Percentiles rank a stretch among this genome's conserved stretches.
phyloP scores from a whole-genome alignment of 2,888 invertebrate species.

The Stenurella melanura region DNA sequence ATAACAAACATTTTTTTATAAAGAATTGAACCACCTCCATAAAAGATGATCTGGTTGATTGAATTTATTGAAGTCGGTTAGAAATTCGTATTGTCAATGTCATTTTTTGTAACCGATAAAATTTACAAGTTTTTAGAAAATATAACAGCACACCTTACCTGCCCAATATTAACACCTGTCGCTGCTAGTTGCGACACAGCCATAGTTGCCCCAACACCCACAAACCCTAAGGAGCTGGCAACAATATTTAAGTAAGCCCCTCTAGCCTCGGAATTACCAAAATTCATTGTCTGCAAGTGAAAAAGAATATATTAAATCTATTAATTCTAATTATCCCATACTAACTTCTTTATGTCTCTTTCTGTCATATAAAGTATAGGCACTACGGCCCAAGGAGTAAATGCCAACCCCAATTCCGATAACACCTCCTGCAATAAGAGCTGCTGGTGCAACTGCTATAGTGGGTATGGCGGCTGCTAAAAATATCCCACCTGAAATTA shows the following conservation, averaged over 20 bases:
- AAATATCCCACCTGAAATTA: constrained; percentile 74
- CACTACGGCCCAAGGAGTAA: constrained; percentile 24
- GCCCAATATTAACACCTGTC: constrained; percentile 63
- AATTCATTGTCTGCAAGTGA: constrained; percentile 57
- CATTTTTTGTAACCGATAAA: no score
- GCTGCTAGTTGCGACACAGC: constrained; percentile 73
- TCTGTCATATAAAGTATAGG: constrained; percentile 34
- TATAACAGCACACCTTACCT: constrained; percentile 45
- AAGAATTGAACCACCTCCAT: no score
- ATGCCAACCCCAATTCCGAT: constrained; percentile 21
- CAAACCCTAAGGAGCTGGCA: constrained; percentile 75
- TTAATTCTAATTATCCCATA: background rate
- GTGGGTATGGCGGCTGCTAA: constrained; percentile 75
- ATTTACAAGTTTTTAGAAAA: no score
- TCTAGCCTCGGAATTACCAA: constrained; percentile 75
- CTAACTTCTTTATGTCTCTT: constrained; percentile 28
- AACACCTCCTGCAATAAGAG: constrained; percentile 16
- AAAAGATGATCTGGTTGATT: no score
- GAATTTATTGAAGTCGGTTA: no score
- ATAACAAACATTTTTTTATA: no score
- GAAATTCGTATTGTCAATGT: no score
- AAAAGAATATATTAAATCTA: background rate
- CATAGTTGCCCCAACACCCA: constrained; percentile 74
- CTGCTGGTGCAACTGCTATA: constrained; percentile 28
- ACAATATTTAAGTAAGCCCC: constrained; percentile 77